phyloP scores from a whole-genome alignment of 2,113 vertebrate genomes.

The Rhinichthys klamathensis region DNA sequence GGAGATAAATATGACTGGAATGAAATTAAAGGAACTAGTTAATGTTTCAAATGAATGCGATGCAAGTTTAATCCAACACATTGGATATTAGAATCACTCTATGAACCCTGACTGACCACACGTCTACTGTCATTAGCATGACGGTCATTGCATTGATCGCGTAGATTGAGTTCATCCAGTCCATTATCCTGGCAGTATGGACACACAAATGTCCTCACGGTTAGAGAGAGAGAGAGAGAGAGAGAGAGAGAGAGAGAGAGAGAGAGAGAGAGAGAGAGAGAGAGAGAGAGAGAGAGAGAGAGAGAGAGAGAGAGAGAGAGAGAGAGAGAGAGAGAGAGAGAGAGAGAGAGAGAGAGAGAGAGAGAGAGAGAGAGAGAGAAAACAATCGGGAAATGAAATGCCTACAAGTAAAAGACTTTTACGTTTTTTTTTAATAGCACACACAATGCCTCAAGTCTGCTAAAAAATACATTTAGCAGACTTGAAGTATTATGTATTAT shows the following conservation, averaged over 20 bases:
- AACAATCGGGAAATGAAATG: not conserved
- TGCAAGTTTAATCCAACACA: not conserved
- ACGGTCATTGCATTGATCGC: conserved; percentile 82
- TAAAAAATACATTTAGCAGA: not conserved
- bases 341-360: no score
- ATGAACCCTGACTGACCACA: conserved; percentile 71
- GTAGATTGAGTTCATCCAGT: conserved; percentile 79
- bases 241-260: no score
- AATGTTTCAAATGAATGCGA: not conserved
- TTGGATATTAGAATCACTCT: not conserved
- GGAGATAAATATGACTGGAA: not conserved
- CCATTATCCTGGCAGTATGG: conserved; percentile 82
- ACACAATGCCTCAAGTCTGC: not conserved
- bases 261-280: no score
- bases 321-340: no score
- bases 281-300: no score
- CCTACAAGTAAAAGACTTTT: not conserved
- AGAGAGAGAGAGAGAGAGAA: not conserved
- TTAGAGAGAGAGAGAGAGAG: not conserved
- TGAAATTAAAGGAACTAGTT: not conserved
- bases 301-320: no score
- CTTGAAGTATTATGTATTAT: no score
- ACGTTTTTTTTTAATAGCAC: not conserved
- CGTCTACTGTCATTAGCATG: conserved; percentile 78
- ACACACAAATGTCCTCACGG: conserved; percentile 64